Evolutionary conservation across 1,140 invertebrate genomes (phyloP).

Genomic region (Prorops nasuta): DNA sequence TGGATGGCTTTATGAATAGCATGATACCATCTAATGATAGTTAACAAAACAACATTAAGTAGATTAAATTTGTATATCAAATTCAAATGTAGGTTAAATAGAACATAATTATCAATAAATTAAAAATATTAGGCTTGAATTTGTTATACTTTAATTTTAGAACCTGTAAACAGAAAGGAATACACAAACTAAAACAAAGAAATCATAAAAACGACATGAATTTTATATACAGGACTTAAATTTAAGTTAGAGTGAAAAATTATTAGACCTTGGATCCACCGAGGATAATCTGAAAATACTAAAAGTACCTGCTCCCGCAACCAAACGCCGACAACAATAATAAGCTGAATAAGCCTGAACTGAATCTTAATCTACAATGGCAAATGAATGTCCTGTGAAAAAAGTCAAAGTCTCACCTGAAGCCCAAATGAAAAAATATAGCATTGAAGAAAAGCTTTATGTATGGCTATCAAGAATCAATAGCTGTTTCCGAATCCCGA

Average conservation of each 20-base stretch:
- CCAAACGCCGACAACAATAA: slow-evolving; percentile 46
- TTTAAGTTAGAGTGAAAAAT: slow-evolving; percentile 20
- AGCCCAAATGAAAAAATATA: neutral
- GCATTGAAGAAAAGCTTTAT: no score
- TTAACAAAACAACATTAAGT: neutral
- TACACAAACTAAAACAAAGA: slow-evolving; percentile 16
- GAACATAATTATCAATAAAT: no score
- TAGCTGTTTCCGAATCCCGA: no score
- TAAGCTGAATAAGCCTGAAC: slow-evolving; percentile 47
- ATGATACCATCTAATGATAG: no score
- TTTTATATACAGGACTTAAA: slow-evolving; percentile 23
- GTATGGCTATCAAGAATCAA: no score
- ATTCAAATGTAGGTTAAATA: slow-evolving; percentile 19
- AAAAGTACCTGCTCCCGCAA: slow-evolving; percentile 44
- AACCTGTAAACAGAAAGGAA: slow-evolving; percentile 31
- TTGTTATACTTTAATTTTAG: slow-evolving; percentile 17
- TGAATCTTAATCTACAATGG: slow-evolving; percentile 32
- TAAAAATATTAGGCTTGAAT: no score
- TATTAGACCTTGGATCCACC: slow-evolving; percentile 36
- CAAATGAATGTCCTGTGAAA: slow-evolving; percentile 31
- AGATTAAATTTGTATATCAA: slow-evolving; percentile 12
- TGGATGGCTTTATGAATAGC: no score
- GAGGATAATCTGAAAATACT: slow-evolving; percentile 48
- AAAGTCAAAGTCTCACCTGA: slow-evolving; percentile 27
- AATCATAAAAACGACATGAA: slow-evolving; percentile 23